phyloP scores from a whole-genome alignment of 2,113 vertebrate species.

The Pycnonotus jocosus region DNA sequence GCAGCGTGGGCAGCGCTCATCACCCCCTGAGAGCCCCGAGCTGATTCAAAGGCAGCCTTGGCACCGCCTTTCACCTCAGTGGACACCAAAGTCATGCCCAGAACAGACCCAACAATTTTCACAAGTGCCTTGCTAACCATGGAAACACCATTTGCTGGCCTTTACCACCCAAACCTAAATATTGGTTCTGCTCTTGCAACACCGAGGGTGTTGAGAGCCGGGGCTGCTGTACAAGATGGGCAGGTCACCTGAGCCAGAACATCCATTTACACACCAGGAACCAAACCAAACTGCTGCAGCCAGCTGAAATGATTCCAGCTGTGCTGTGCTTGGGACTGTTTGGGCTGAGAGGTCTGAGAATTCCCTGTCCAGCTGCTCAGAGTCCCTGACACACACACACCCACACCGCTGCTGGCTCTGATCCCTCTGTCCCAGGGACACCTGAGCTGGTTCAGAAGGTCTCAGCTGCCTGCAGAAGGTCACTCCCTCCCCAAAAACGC shows the following conservation, averaged over 20 bases:
- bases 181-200: background rate
- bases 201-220: background rate
- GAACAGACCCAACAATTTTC: background rate
- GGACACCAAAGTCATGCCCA: background rate
- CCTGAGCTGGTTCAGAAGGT: too few species aligned
- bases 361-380: background rate
- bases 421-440: background rate
- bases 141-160: background rate
- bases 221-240: background rate
- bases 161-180: background rate
- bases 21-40: slow-evolving; percentile 2
- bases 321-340: background rate
- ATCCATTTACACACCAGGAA: background rate
- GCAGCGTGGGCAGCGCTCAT: slow-evolving; percentile 17
- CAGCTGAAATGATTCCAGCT: background rate
- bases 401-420: background rate
- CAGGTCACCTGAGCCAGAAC: background rate
- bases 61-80: background rate
- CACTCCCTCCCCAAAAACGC: too few species aligned
- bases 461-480: slow-evolving; percentile 26
- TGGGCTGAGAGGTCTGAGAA: background rate
- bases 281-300: background rate
- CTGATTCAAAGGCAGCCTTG: too few species aligned
- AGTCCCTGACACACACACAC: background rate
- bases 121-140: background rate